A percentile compares a stretch with the other conserved stretches of the same genome.
These are phyloP conservation scores for Sesamia inferens DNA, from an alignment of 2,888 invertebrate species.

Conservation along the genomic window DNA sequence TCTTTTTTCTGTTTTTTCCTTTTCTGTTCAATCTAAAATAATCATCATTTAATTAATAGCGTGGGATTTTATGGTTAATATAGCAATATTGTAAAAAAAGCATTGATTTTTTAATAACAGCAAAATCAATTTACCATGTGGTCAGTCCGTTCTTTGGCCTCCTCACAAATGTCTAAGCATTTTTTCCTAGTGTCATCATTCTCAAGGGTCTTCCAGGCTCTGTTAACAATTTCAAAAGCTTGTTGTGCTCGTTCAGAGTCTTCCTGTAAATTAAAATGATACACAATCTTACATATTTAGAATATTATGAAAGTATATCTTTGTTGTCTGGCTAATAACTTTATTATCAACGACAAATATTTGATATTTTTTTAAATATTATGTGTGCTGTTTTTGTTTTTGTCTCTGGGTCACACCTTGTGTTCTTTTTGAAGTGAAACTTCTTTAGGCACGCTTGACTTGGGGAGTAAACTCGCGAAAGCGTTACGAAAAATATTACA, in stretches of 20 bases:
- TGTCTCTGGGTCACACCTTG: slow-evolving; percentile 61
- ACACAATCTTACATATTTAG: slow-evolving; percentile 24
- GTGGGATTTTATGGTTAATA: slow-evolving; percentile 15
- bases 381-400: slow-evolving; percentile 27
- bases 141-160: slow-evolving; percentile 98
- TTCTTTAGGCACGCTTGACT: too few relatives aligned
- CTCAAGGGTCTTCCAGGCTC: slow-evolving; percentile 98
- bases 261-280: slow-evolving; percentile 91
- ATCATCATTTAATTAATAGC: slow-evolving; percentile 32
- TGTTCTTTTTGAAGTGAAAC: too few relatives aligned
- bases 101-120: slow-evolving; percentile 27
- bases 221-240: slow-evolving; percentile 97
- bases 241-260: slow-evolving; percentile 98
- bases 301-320: slow-evolving; percentile 37
- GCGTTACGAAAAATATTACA: too few relatives aligned
- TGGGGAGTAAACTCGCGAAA: too few relatives aligned
- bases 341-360: slow-evolving; percentile 47
- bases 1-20: slow-evolving; percentile 98
- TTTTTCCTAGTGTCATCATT: slow-evolving; percentile 97
- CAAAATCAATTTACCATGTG: slow-evolving; percentile 92
- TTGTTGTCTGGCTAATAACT: slow-evolving; percentile 43
- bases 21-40: slow-evolving; percentile 95
- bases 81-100: slow-evolving; percentile 37
- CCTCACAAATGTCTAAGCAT: slow-evolving; percentile 98
- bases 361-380: slow-evolving; percentile 18